Base-by-base conservation (phyloP, 2,888 invertebrate genomes). In the Thumatha senex region DNA sequence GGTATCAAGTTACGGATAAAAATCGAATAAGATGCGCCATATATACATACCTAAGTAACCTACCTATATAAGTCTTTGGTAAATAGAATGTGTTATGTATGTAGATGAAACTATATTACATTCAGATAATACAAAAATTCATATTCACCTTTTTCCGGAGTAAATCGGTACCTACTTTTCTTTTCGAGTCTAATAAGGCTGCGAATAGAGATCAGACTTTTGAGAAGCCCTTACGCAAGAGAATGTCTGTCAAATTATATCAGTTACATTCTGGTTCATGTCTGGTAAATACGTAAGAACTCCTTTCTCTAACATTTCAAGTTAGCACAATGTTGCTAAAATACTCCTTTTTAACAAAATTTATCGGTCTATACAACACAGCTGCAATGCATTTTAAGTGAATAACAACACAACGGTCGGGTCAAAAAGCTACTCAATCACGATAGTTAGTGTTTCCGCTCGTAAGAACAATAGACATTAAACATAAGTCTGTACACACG, bases 381-480 rank as follows among this genome's bases (percentile, higher is more conserved):
- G 30, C 14, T 14, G 1, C 33, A 15, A 33, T 11, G 33, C 11
- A 33, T 39, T 24, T 40, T 30, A 30, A 36, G 14, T 11, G 31
- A 36, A 42, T 33, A 47, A 15, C 35, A 9, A n/a, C 41, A 42
- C 41, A 42, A 48, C 41, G 33, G 18, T 4, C 14, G 24, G 34
- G 36, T 48, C 38, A 15, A 48, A 48, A 33, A 33, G 33, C 24
- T 39, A 33, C 34, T 49, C 44, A 40, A 40, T 49, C 44, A 45
- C 43, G 56, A 49, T 56, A 54, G 47, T 61, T 65, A 59, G 56
- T 46, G 59, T 62, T 67, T 67, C 63, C 61, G 65, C 56, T 56
- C 44, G 51, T 45, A 42, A 58, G 67, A 71, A 73, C 73, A 72
- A 73, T 72, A 63, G 61, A 55, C 54, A 54, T 52, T 63, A 48